Base-by-base conservation (phyloP, 2,797 vertebrate genomes). In the Smutsia gigantea region DNA sequence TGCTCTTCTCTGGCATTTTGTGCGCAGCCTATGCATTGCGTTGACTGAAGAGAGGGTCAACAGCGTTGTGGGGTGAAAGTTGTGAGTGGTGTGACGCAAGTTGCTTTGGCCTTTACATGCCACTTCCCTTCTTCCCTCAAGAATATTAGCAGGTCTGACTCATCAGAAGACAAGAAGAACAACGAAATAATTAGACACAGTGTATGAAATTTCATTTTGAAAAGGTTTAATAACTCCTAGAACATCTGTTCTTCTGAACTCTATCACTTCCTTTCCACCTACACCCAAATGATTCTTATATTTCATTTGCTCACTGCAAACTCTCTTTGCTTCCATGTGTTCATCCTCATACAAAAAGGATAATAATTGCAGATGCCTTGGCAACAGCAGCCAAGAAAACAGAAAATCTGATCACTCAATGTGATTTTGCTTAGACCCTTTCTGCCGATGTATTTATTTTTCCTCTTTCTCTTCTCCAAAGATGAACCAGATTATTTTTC, bases 101-200 rank as follows among this genome's bases (percentile, higher is more conserved):
- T 75, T 95, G 75, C 90, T 97, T 94, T 87, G 72, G 87, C 79
- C 92, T 97, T 88, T 69, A 21, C 77, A 82, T 57, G 27, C 90
- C 91, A 97, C 96, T 96, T 95, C 74, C 97, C 63, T 96, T 97
- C 71, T 64, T 61, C 96, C n/a, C 84, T 97, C 92, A 96, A 97
- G 97, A 98, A 98, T 98, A 97, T 97, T 97, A 98, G 95, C 96
- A 98, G 93, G 39, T 97, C 95, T 98, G 96, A 91, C 97, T 97
- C 87, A 19, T 97, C 97, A 98, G 92, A 61, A 96, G 97, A 77
- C 69, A 94, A 98, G 92, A 93, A 97, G 57, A 89, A 29, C 69
- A 81, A 25, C 75, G 93, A 53, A 87, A 96, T 98, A 98, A 98
- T 98, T 98, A 98, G 97, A 69, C 83, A 95, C 63, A 97, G 4